These are phyloP conservation scores for Aporrectodea caliginosa DNA, from an alignment of 1,140 invertebrate genomes.

Conservation along the genomic window DNA sequence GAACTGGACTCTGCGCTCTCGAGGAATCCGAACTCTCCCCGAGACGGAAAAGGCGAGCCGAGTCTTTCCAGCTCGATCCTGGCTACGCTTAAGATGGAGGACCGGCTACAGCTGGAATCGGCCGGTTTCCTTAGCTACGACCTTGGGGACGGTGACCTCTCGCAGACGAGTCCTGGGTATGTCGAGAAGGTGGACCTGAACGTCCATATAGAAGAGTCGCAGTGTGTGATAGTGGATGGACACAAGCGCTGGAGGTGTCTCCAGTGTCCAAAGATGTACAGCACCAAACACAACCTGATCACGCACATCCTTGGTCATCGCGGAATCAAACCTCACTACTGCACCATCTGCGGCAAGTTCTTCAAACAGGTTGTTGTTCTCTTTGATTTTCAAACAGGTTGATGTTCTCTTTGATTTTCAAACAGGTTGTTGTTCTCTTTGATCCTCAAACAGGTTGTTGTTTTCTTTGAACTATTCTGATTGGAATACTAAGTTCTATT, in stretches of 20 bases:
- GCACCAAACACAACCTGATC: slow-evolving; percentile 41
- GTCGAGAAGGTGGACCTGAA: slow-evolving; percentile 1
- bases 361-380: slow-evolving; percentile 55
- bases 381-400: too few species aligned
- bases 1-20: neutral
- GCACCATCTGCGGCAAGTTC: slow-evolving; percentile 52
- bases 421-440: too few species aligned
- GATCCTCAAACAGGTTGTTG: too few species aligned
- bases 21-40: neutral
- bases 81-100: neutral
- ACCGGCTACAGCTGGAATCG: neutral
- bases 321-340: slow-evolving; percentile 52
- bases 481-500: too few species aligned
- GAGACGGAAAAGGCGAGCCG: neutral
- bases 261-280: slow-evolving; percentile 33
- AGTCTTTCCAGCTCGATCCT: neutral
- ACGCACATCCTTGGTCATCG: slow-evolving; percentile 52
- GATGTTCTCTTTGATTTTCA: too few species aligned
- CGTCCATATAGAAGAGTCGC: slow-evolving; percentile 28
- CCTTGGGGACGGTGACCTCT: neutral
- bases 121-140: neutral
- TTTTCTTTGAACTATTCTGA: too few species aligned
- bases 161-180: neutral
- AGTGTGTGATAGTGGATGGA: slow-evolving; percentile 27
- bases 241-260: slow-evolving; percentile 29